Evolutionary conservation across 2,888 invertebrate species (phyloP).

Genomic region (Agonopterix alstromeriana): DNA sequence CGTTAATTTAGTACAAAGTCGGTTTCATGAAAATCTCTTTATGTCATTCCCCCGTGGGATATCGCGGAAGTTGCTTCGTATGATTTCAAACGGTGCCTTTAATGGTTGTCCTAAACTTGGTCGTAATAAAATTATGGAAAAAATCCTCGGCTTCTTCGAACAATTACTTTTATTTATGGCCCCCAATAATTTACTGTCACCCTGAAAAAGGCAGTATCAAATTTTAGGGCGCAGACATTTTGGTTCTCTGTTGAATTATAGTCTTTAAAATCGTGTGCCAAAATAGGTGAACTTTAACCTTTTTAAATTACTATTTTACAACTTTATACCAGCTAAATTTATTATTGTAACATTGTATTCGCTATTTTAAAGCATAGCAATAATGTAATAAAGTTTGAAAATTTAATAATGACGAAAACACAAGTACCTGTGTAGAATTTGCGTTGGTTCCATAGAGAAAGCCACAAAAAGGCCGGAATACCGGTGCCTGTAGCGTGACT

Average conservation of each 20-base stretch:
- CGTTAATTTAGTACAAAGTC: constrained; percentile 58
- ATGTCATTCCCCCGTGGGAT: constrained; percentile 47
- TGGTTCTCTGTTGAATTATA: constrained; percentile 31
- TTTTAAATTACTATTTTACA: not conserved
- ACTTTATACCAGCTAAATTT: not conserved
- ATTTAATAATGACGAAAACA: not conserved
- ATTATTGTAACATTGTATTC: too few relatives aligned
- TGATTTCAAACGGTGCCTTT: constrained; percentile 47
- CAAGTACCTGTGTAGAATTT: not conserved
- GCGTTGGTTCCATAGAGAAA: constrained; percentile 17
- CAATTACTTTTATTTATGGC: constrained; percentile 67
- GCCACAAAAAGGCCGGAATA: constrained; percentile 34
- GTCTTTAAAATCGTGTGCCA: not conserved
- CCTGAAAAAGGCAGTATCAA: constrained; percentile 50
- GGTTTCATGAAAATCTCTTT: constrained; percentile 53
- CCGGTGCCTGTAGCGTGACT: constrained; percentile 36
- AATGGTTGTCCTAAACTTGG: constrained; percentile 49
- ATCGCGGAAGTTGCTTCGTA: constrained; percentile 42
- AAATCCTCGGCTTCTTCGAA: constrained; percentile 58
- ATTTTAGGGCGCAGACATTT: constrained; percentile 43
- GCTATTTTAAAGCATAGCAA: too few relatives aligned
- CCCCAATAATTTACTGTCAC: constrained; percentile 61
- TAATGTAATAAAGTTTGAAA: too few relatives aligned
- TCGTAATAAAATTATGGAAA: constrained; percentile 66
- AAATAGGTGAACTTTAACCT: not conserved